Base-by-base conservation (phyloP, 1,140 invertebrate genomes). In the Trichogramma pretiosum region DNA sequence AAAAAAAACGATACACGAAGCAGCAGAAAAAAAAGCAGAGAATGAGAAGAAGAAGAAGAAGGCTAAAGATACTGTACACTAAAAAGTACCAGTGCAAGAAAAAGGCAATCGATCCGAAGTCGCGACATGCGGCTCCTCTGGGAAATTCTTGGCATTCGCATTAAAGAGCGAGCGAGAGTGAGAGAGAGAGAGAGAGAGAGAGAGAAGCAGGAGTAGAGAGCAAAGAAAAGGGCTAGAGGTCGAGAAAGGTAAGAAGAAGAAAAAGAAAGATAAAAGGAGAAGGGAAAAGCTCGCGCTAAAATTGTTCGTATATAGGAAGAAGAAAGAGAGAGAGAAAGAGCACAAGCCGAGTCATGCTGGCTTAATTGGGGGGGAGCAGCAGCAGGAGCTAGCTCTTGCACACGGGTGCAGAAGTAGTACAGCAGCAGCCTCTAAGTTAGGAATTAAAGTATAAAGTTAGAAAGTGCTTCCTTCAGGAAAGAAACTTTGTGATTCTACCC, bases 321-420 rank as follows among this genome's bases (percentile, higher is more conserved):
- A n/a, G n/a, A n/a, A n/a, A n/a, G n/a, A n/a, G n/a, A n/a, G n/a
- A n/a, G 36, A 18, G 11, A 28, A 28, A 11, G 11, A 11, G 11
- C 5, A 5, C 14, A 10, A 19, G 33, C 34, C 46, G 55, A 48
- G 53, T 53, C 53, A 53, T 57, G 49, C 49, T 38, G 51, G 47
- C 46, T 61, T 62, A 60, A 62, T 62, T 62, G 60, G 53, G 50
- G 55, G n/a, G n/a, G n/a, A n/a, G n/a, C n/a, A n/a, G n/a, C n/a
- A n/a, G n/a, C n/a, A n/a, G n/a, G n/a, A n/a, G n/a, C n/a, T n/a
- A n/a, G n/a, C n/a, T 41, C 42, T 50, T 52, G 38, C 47, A 50
- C 45, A n/a, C 32, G n/a, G n/a, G n/a, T n/a, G n/a, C n/a, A n/a
- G n/a, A n/a, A n/a, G n/a, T n/a, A n/a, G n/a, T n/a, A n/a, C n/a